A percentile compares a stretch with the other conserved stretches of the same genome.
These are phyloP conservation scores for Crotalus adamanteus DNA, from an alignment of 2,797 vertebrate species.

Conservation along the genomic window DNA sequence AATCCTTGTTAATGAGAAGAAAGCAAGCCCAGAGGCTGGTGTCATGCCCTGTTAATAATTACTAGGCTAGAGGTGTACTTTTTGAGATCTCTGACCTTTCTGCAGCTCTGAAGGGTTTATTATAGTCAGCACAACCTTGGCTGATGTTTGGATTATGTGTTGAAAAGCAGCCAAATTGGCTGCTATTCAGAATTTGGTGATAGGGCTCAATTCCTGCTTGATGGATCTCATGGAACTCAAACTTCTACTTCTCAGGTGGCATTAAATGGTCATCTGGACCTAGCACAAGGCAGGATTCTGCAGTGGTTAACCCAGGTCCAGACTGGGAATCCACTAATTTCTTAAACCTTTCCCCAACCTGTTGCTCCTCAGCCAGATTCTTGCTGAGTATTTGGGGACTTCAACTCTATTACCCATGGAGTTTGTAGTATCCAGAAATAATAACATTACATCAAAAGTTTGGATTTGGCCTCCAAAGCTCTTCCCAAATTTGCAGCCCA, in stretches of 20 bases:
- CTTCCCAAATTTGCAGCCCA: background rate
- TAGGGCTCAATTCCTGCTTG: background rate
- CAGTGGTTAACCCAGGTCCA: fast-evolving
- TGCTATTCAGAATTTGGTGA: conserved; percentile 36
- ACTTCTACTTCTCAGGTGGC: background rate
- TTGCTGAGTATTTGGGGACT: background rate
- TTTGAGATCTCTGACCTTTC: conserved; percentile 65
- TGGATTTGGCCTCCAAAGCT: background rate
- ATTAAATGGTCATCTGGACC: background rate
- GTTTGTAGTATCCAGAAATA: background rate
- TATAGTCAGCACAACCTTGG: conserved; percentile 66
- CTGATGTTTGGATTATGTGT: conserved; percentile 62
- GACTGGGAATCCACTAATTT: background rate
- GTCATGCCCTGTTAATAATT: conserved; percentile 74
- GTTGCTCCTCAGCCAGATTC: background rate
- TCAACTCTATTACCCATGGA: background rate
- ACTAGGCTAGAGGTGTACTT: conserved; percentile 43
- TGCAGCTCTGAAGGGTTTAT: conserved; percentile 65
- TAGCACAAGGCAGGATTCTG: conserved; percentile 10
- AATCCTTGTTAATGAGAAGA: conserved; percentile 22
- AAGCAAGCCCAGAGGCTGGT: conserved; percentile 54
- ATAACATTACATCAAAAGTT: background rate
- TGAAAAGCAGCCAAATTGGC: conserved; percentile 62
- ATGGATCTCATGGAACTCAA: conserved; percentile 17
- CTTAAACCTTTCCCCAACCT: background rate